Percentiles rank a stretch among this genome's conserved stretches.
These are phyloP conservation scores for Zoanthus solanderi DNA, from an alignment of 92 coral and sea anemone genomes.

Conservation along the genomic window DNA sequence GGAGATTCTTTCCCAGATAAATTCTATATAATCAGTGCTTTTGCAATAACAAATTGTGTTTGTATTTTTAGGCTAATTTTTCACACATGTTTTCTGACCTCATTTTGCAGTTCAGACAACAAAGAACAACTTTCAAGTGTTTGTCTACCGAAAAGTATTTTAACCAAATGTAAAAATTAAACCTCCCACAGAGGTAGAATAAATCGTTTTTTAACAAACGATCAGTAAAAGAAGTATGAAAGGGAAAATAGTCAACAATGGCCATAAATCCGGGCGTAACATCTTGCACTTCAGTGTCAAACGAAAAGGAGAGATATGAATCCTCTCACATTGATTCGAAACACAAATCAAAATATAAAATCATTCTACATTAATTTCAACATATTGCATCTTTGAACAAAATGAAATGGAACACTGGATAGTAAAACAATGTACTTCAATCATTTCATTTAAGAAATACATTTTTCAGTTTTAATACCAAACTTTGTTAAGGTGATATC, in stretches of 20 bases:
- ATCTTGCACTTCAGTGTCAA: too few species aligned
- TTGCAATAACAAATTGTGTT: conserved; percentile 22
- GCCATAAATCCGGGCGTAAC: too few species aligned
- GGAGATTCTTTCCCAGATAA: neutral
- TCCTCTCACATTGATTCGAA: neutral
- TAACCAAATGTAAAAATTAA: neutral
- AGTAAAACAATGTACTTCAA: neutral
- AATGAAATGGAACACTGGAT: neutral
- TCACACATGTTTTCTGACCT: conserved; percentile 7
- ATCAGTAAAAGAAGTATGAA: too few species aligned
- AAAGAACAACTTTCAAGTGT: conserved; percentile 22
- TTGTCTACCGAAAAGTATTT: neutral
- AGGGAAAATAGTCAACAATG: too few species aligned
- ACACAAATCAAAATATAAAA: too few species aligned
- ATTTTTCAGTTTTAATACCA: neutral
- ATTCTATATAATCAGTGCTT: neutral
- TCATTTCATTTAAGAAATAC: neutral
- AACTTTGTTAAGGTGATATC: neutral
- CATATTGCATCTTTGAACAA: neutral
- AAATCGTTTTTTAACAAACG: too few species aligned
- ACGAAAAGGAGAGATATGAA: too few species aligned
- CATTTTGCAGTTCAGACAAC: conserved; percentile 23
- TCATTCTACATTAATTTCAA: neutral
- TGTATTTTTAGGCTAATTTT: conserved; percentile 7
- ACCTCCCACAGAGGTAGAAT: conserved; percentile 19